Conservation (phyloP, 2,113 vertebrate species). For the Sorex fumeus region DNA sequence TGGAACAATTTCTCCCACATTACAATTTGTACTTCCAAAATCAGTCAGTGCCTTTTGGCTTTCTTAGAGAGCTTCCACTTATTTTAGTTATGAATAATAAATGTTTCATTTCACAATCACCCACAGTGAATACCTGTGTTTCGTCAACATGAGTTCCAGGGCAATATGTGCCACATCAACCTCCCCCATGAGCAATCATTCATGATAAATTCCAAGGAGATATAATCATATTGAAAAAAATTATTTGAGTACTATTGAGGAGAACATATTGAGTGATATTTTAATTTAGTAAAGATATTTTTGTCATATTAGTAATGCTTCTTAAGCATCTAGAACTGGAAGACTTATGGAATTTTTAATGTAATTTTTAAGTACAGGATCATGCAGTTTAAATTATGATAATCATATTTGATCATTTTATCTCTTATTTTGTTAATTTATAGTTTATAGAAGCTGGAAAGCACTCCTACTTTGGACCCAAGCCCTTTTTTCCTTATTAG, state of each 20-base stretch:
- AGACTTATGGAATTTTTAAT: neutral
- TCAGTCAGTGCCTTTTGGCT: neutral
- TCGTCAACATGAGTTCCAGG: neutral
- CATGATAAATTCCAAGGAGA: neutral
- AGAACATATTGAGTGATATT: neutral
- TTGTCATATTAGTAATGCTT: neutral
- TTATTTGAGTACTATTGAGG: too few relatives aligned
- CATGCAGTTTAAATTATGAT: neutral
- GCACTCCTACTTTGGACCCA: neutral
- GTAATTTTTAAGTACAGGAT: slow-evolving; percentile 8
- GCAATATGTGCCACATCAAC: neutral
- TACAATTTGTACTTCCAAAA: slow-evolving; percentile 13
- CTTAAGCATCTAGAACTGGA: neutral
- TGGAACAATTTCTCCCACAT: neutral
- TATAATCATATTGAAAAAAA: neutral
- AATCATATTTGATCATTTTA: slow-evolving; percentile 24
- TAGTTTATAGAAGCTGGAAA: neutral
- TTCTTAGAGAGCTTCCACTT: neutral
- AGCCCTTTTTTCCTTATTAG: neutral
- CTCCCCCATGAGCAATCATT: neutral
- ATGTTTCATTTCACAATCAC: neutral
- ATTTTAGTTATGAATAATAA: neutral
- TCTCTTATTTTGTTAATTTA: neutral
- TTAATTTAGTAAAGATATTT: neutral
- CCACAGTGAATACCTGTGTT: neutral